Evolutionary conservation across 2,797 vertebrate species (phyloP).

Genomic region (Paramormyrops hopkinsi): DNA sequence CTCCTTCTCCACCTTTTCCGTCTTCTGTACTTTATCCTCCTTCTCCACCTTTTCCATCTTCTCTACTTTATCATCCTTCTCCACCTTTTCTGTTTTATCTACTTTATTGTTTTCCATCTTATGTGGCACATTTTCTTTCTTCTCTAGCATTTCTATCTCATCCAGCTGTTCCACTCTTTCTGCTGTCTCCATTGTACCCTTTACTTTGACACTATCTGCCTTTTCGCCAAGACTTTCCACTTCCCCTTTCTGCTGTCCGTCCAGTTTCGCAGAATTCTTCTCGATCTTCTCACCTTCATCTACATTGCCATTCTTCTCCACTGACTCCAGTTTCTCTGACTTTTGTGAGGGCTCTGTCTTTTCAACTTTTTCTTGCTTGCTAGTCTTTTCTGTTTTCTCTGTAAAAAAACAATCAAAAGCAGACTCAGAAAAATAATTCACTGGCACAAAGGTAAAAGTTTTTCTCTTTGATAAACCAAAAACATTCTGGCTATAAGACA

Average conservation of each 20-base stretch:
- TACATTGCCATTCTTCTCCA: conserved; percentile 1
- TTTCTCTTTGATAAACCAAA: neutral
- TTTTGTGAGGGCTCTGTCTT: conserved; percentile 12
- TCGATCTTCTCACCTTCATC: neutral
- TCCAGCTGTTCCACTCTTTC: neutral
- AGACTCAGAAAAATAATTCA: neutral
- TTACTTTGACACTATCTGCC: neutral
- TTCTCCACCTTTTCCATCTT: neutral
- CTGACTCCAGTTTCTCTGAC: neutral
- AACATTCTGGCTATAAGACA: neutral
- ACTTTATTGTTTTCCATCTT: conserved; percentile 26
- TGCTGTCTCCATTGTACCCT: neutral
- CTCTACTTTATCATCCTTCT: conserved; percentile 21
- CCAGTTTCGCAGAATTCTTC: neutral
- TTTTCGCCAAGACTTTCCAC: neutral
- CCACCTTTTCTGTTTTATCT: conserved; percentile 24
- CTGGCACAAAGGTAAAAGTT: neutral
- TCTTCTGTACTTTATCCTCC: conserved; percentile 37
- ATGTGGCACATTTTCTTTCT: neutral
- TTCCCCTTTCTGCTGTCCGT: neutral
- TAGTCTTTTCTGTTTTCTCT: conserved; percentile 49
- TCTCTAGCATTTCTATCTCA: neutral
- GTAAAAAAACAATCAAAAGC: neutral
- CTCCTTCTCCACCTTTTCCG: conserved; percentile 32
- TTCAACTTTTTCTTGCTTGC: conserved; percentile 49